Conservation (phyloP, 2,113 vertebrate species). For the Otis tarda region DNA sequence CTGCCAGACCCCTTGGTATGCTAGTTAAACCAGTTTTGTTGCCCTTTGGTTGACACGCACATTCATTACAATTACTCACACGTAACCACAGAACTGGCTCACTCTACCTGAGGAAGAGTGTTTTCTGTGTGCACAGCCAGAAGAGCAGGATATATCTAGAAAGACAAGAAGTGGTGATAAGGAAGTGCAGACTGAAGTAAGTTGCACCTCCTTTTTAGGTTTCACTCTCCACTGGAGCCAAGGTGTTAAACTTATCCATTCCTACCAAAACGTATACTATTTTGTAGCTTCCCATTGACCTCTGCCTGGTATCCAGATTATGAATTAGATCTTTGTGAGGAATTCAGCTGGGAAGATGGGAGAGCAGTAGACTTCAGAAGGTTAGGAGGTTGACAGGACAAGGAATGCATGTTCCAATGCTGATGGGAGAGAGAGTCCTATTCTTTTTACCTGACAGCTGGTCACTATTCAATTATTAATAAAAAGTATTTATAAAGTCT, state of each 20-base stretch:
- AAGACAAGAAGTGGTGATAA: neutral
- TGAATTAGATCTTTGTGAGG: neutral
- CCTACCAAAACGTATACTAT: neutral
- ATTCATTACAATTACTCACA: neutral
- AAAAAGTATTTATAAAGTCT: neutral
- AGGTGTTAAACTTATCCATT: neutral
- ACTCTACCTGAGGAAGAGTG: neutral
- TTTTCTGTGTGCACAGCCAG: neutral
- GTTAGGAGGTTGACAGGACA: neutral
- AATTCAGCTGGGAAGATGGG: neutral
- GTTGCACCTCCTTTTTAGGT: neutral
- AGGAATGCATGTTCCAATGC: neutral
- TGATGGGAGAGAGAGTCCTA: neutral
- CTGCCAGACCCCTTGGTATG: neutral
- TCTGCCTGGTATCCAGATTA: neutral
- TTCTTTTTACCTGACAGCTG: neutral
- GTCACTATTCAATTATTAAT: neutral
- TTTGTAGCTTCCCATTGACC: neutral
- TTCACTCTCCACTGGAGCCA: neutral
- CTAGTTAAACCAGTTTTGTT: slow-evolving; percentile 6
- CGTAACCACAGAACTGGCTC: neutral
- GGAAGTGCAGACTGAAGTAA: neutral
- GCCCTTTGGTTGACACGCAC: neutral
- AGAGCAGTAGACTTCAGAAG: neutral
- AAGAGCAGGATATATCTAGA: neutral